These are phyloP conservation scores for Hyalella azteca DNA, from an alignment of 2,888 invertebrate genomes.

Conservation along the genomic window DNA sequence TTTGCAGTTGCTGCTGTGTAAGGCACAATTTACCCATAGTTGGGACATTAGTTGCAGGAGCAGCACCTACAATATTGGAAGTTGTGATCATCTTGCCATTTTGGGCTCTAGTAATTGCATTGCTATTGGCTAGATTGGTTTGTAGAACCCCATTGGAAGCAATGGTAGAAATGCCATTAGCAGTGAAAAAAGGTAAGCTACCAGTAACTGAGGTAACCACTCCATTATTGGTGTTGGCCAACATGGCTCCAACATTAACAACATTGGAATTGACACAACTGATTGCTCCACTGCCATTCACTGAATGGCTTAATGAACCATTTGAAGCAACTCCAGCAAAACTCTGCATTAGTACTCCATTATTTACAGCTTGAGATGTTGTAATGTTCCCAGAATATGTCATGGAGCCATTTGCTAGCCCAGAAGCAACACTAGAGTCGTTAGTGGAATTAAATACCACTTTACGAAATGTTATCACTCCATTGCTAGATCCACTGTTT, in stretches of 20 bases:
- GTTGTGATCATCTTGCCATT: slow-evolving; percentile 5
- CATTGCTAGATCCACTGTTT: slow-evolving; percentile 9
- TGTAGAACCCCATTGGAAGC: neutral
- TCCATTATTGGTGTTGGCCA: neutral
- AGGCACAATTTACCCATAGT: slow-evolving; percentile 19
- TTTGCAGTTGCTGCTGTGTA: slow-evolving; percentile 37
- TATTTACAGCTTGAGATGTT: neutral
- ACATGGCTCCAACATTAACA: neutral
- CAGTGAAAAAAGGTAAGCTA: no score
- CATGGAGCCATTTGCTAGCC: neutral
- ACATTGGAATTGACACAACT: neutral
- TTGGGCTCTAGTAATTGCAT: neutral
- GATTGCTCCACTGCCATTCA: neutral
- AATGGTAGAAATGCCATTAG: slow-evolving; percentile 1
- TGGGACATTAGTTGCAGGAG: neutral
- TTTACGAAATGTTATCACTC: slow-evolving; percentile 30
- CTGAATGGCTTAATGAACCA: neutral
- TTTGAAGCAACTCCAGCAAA: slow-evolving; percentile 9
- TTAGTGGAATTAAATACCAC: neutral
- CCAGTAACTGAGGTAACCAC: neutral
- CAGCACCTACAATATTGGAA: neutral
- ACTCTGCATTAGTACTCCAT: slow-evolving; percentile 3
- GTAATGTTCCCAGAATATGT: neutral
- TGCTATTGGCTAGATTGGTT: slow-evolving; percentile 18
- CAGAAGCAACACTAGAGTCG: neutral